These are phyloP conservation scores for Pseudachorutes palmiensis DNA, from an alignment of 1,140 invertebrate genomes.

Conservation along the genomic window DNA sequence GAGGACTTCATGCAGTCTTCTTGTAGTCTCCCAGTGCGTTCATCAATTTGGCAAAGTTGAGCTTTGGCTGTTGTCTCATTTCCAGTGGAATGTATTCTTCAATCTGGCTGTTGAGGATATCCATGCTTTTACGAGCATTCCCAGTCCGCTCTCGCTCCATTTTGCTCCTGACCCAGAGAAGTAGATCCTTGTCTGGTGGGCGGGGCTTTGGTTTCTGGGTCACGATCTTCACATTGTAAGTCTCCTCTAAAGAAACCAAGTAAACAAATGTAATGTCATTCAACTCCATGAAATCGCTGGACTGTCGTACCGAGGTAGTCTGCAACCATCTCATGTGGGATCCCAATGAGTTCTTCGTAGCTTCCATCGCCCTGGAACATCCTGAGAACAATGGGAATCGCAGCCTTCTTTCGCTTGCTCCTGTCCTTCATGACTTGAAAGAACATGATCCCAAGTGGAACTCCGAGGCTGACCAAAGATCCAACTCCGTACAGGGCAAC, in stretches of 20 bases:
- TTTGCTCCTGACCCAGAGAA: not conserved
- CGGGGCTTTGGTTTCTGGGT: not conserved
- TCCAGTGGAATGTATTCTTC: not conserved
- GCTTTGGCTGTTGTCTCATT: not conserved
- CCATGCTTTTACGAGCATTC: not conserved
- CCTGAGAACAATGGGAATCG: not conserved
- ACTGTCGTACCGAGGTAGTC: no score
- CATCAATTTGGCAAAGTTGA: not conserved
- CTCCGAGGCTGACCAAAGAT: not conserved
- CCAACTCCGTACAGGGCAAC: not conserved
- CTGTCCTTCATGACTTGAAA: not conserved
- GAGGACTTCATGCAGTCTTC: no score
- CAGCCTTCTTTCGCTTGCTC: not conserved
- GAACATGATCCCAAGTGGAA: not conserved
- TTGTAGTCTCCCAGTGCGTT: not conserved
- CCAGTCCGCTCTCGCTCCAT: not conserved
- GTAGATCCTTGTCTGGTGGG: not conserved
- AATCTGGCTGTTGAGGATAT: not conserved
- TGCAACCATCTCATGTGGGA: slow-evolving; percentile 3
- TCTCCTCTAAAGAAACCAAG: no score
- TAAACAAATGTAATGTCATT: no score
- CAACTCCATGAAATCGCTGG: no score
- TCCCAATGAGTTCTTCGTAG: slow-evolving; percentile 1
- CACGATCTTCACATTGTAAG: not conserved
- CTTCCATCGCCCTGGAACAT: not conserved